Evolutionary conservation across 2,888 invertebrate genomes (phyloP), one percentile per base, ranked within the genome.

Genomic region (Eutolmus rufibarbis): DNA sequence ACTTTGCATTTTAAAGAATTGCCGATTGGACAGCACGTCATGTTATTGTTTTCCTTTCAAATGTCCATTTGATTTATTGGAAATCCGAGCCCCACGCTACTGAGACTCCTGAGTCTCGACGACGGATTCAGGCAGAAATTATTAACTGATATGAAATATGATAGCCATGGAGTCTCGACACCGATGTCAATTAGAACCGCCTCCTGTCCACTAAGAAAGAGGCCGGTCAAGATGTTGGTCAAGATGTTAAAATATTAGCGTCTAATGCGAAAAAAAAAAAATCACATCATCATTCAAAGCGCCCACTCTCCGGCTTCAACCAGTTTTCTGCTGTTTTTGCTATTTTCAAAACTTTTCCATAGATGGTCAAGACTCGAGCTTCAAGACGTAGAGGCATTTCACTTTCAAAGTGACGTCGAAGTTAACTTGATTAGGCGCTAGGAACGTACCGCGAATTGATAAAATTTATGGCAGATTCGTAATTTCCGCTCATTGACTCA

Each of bases 1-100:
- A 56, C 56, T 81, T 81, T 81, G 81, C 81, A 81, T 81, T 81
- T 81, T 51, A 51, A 81, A 46, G 66, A 66, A 66, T 19, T n/a
- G 51, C 56, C 56, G 56, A 81, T n/a, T 81, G 16, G 81, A 81
- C 81, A 81, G 51, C 56, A 28, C 28, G 81, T 81, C 81, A 81
- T 81, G 81, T 81, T 81, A 56, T 81, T 81, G 81, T 81, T 81
- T 81, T 81, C 81, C 81, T 81, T 81, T 81, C 81, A 23, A 81
- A 81, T 56, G 51, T 31, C 46, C n/a, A 16, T 1, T 37, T 81
- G 81, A 81, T 81, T 81, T 81, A 81, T 81, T 51, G 57, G 51
- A 31, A 56, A 51, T 19, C 19, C 34, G 31, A 81, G 81, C 12
- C 51, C 19, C 34, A 7, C 56, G 31, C 56, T 12, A 23, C 43